phyloP scores from a whole-genome alignment of 2,888 invertebrate genomes.

The Lithosia quadra region DNA sequence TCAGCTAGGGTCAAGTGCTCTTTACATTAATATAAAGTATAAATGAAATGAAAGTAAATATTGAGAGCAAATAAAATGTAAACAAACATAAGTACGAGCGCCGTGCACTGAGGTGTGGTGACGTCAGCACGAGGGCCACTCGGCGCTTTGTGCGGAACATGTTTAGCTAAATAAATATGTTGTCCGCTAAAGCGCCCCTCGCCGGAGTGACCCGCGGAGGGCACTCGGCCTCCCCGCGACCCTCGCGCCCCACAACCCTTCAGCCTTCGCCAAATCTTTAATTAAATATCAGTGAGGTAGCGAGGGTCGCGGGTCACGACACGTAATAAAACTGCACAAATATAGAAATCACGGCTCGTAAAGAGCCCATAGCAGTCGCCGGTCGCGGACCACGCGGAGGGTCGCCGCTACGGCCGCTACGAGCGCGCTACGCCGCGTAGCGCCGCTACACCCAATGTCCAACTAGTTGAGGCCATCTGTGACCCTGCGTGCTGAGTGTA shows the following conservation, averaged over 20 bases:
- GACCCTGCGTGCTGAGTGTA: not conserved
- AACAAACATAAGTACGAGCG: not conserved
- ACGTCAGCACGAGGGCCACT: slow-evolving; percentile 14
- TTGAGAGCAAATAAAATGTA: not conserved
- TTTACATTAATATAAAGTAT: too few species aligned
- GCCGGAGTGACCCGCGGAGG: slow-evolving; percentile 10
- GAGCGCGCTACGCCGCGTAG: slow-evolving; percentile 23
- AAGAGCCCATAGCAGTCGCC: slow-evolving; percentile 55
- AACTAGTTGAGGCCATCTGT: not conserved
- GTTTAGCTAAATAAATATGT: slow-evolving; percentile 52
- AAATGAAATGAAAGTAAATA: too few species aligned
- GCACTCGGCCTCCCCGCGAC: slow-evolving; percentile 11
- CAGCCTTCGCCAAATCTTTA: slow-evolving; percentile 53
- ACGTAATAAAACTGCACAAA: slow-evolving; percentile 59
- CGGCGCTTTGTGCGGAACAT: slow-evolving; percentile 24
- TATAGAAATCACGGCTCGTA: slow-evolving; percentile 69
- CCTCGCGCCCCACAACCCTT: slow-evolving; percentile 48
- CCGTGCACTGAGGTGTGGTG: not conserved
- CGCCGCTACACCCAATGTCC: slow-evolving; percentile 13
- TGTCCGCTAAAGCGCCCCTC: slow-evolving; percentile 32
- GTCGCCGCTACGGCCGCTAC: slow-evolving; percentile 23
- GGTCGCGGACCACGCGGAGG: slow-evolving; percentile 53
- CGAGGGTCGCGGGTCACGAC: slow-evolving; percentile 43
- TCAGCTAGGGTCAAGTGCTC: too few species aligned
- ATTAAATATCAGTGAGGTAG: slow-evolving; percentile 57